phyloP scores from a whole-genome alignment of 2,797 vertebrate species.

The Chelonia mydas region DNA sequence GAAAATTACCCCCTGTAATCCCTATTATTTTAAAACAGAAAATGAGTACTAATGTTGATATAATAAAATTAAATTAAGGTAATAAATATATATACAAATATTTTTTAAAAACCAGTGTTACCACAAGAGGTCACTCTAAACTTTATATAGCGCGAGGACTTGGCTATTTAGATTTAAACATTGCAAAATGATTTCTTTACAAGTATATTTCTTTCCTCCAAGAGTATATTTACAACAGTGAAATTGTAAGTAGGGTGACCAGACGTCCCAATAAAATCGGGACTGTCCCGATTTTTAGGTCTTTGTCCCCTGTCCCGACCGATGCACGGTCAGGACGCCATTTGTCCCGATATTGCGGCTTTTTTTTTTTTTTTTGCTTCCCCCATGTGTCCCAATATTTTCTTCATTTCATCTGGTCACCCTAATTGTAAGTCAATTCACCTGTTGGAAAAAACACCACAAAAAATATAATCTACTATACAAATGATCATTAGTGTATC shows the following conservation, averaged over 20 bases:
- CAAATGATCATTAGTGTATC: not conserved
- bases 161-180: not conserved
- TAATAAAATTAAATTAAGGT: not conserved
- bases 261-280: too few species aligned
- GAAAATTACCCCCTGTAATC: not conserved
- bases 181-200: not conserved
- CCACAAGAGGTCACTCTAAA: slow-evolving; percentile 86
- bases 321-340: too few species aligned
- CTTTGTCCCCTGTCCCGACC: too few species aligned
- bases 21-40: not conserved
- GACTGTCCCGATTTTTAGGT: too few species aligned
- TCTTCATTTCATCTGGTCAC: too few species aligned
- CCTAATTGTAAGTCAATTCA: not conserved
- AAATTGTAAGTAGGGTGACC: not conserved
- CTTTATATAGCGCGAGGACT: slow-evolving; percentile 41
- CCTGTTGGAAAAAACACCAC: not conserved
- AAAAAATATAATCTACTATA: not conserved
- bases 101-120: slow-evolving; percentile 12
- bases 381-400: too few species aligned
- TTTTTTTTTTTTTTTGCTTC: too few species aligned
- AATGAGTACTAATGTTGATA: not conserved
- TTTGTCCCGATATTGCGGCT: too few species aligned
- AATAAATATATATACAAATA: not conserved
- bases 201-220: not conserved
- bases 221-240: not conserved